These are phyloP conservation scores for Spizella passerina DNA, from an alignment of 2,797 vertebrate genomes.

Conservation along the genomic window DNA sequence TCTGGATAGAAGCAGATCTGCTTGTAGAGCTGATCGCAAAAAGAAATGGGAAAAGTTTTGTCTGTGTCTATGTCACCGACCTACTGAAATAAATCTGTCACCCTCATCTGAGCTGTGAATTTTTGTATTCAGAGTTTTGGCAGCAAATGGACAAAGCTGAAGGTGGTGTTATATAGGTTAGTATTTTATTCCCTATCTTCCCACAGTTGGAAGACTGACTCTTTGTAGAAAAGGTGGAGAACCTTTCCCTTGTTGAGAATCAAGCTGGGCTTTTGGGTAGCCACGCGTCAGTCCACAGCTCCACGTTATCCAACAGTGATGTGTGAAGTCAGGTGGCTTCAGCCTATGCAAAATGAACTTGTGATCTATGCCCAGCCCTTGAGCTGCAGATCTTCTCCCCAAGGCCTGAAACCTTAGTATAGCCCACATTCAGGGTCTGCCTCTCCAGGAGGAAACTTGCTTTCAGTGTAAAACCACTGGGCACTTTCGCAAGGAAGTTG, in stretches of 20 bases:
- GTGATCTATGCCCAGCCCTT: neutral
- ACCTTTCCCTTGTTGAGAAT: neutral
- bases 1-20: neutral
- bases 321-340: neutral
- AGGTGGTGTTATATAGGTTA: neutral
- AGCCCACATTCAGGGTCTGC: neutral
- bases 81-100: neutral
- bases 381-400: neutral
- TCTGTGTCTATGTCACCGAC: neutral
- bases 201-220: neutral
- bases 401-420: neutral
- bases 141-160: neutral
- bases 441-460: neutral
- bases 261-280: neutral
- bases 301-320: rapidly evolving
- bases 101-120: neutral
- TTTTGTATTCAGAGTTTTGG: neutral
- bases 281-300: neutral
- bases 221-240: neutral
- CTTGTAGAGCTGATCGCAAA: neutral
- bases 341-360: neutral
- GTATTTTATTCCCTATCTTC: neutral
- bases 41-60: neutral
- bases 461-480: neutral
- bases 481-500: neutral